phyloP scores from a whole-genome alignment of 2,113 vertebrate genomes.

The Tursiops truncatus region DNA sequence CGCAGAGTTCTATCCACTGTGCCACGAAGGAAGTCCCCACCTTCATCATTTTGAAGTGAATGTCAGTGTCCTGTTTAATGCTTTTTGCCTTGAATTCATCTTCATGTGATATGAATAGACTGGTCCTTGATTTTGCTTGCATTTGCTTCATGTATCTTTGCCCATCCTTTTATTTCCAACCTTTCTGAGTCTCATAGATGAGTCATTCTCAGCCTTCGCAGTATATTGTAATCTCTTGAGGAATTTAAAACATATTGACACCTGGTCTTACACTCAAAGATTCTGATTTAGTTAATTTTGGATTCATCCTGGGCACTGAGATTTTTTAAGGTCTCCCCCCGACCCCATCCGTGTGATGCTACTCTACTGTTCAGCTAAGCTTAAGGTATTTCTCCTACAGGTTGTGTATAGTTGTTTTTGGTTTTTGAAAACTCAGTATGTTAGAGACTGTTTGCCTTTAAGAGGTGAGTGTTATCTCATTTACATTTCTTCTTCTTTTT shows the following conservation, averaged over 20 bases:
- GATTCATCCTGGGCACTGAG: background rate
- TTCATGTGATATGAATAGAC: background rate
- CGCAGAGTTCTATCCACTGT: no score
- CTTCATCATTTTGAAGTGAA: background rate
- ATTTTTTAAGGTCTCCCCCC: background rate
- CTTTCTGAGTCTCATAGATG: background rate
- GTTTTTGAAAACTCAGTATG: background rate
- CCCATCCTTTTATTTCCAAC: background rate
- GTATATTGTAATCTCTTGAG: background rate
- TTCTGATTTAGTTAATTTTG: background rate
- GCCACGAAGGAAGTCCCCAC: no score
- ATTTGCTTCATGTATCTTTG: background rate
- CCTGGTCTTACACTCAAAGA: background rate
- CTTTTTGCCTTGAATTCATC: background rate
- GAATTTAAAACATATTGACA: background rate
- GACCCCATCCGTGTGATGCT: background rate
- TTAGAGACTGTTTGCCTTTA: background rate
- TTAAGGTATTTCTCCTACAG: background rate
- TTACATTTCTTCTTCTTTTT: background rate
- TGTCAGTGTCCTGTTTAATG: background rate
- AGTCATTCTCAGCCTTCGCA: background rate
- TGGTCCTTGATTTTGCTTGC: background rate
- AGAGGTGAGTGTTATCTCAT: background rate
- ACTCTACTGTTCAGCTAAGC: background rate
- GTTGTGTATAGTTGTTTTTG: background rate